phyloP scores from a whole-genome alignment of 1,140 invertebrate genomes.

The Nephotettix cincticeps region DNA sequence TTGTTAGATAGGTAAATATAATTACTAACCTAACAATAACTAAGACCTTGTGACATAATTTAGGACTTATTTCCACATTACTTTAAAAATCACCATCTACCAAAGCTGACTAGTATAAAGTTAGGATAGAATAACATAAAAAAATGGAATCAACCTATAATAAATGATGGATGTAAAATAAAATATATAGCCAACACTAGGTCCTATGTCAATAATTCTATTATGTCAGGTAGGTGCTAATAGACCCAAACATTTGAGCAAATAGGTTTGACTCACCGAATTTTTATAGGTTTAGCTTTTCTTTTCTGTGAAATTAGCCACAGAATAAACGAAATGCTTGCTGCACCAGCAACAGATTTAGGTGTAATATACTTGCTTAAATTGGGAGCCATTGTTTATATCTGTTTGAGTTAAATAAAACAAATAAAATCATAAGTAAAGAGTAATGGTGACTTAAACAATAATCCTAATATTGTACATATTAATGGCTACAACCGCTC shows the following conservation, averaged over 20 bases:
- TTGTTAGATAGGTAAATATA: too few relatives aligned
- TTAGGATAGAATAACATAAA: not conserved
- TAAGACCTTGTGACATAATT: too few relatives aligned
- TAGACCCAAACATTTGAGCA: not conserved
- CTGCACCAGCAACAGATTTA: conserved; percentile 54
- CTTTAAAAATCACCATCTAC: too few relatives aligned
- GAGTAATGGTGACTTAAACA: not conserved
- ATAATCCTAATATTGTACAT: not conserved
- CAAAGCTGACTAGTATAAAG: too few relatives aligned
- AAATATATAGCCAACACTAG: not conserved
- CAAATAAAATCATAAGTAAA: not conserved
- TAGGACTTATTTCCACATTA: too few relatives aligned
- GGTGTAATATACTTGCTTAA: conserved; percentile 60
- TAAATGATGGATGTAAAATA: too few relatives aligned
- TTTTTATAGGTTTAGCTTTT: conserved; percentile 46
- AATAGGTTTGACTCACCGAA: conserved; percentile 40
- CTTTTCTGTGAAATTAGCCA: conserved; percentile 55
- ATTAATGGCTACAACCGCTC: not conserved
- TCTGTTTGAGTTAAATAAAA: not conserved
- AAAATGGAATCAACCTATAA: not conserved
- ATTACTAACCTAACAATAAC: too few relatives aligned
- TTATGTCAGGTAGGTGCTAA: not conserved
- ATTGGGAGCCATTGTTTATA: conserved; percentile 57
- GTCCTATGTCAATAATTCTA: not conserved
- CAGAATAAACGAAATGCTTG: conserved; percentile 54